Percentiles rank a stretch among this genome's conserved stretches.
phyloP scores from a whole-genome alignment of 2,797 vertebrate genomes.

The Yasuhikotakia modesta region DNA sequence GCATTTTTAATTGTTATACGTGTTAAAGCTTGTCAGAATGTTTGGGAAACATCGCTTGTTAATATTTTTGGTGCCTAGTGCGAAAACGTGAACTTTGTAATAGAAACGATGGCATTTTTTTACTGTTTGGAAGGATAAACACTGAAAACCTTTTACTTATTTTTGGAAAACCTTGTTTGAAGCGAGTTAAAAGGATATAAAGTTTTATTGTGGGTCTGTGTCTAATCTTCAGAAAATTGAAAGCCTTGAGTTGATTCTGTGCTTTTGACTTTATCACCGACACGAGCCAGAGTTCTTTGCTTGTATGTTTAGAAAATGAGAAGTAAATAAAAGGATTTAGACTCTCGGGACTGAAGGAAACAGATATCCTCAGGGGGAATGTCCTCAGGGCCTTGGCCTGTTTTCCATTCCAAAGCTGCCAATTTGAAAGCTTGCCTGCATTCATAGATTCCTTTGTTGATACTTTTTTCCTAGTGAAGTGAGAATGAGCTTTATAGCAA shows the following conservation, averaged over 20 bases:
- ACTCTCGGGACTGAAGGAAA: conserved; percentile 22
- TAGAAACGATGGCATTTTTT: neutral
- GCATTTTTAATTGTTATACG: neutral
- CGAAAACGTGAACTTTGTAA: no score
- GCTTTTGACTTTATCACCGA: conserved; percentile 14
- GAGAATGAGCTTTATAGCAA: conserved; percentile 18
- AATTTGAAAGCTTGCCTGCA: conserved; percentile 21
- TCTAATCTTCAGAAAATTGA: conserved; percentile 7
- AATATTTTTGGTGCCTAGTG: neutral
- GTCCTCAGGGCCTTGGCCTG: conserved; percentile 30
- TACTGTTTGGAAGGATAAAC: neutral
- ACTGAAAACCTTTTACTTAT: neutral
- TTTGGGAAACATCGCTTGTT: neutral
- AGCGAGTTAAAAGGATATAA: neutral
- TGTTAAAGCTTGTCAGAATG: neutral
- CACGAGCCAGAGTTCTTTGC: neutral
- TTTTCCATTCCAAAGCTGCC: conserved; percentile 20
- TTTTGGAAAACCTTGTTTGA: conserved; percentile 4
- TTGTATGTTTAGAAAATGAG: conserved; percentile 22
- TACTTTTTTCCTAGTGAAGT: conserved; percentile 3
- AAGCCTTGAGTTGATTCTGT: conserved; percentile 6
- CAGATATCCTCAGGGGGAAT: conserved; percentile 22
- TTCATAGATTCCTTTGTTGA: conserved; percentile 16
- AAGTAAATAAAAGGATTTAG: conserved; percentile 27
- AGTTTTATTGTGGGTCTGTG: conserved; percentile 8